phyloP scores from a whole-genome alignment of 2,113 vertebrate genomes.

The Heterochromis multidens region DNA sequence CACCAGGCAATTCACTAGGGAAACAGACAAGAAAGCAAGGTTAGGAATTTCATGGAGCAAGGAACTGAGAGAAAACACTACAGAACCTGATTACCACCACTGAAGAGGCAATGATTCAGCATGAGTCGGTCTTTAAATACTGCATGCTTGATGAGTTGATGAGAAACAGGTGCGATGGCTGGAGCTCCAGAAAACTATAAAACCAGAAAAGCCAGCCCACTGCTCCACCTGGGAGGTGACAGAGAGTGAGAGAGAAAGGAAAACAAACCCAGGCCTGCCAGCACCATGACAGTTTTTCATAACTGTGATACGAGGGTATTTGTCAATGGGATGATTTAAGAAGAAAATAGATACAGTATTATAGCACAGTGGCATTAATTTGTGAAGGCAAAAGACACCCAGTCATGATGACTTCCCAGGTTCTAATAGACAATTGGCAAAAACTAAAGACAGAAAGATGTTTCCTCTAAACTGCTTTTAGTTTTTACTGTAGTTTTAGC shows the following conservation, averaged over 20 bases:
- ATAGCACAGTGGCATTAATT: not conserved
- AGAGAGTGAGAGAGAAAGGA: not conserved
- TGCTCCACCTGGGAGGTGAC: not conserved
- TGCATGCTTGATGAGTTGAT: not conserved
- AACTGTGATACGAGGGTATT: not conserved
- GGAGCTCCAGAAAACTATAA: not conserved
- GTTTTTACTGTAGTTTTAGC: too few relatives aligned
- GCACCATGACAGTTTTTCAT: too few relatives aligned
- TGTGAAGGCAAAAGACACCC: not conserved
- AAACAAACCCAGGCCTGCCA: not conserved
- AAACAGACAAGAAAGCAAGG: not conserved
- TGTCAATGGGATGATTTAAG: not conserved
- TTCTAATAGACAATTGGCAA: not conserved
- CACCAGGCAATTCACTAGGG: not conserved
- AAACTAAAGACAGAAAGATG: not conserved
- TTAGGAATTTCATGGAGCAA: rapidly evolving
- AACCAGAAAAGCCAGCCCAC: not conserved
- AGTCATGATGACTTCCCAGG: not conserved
- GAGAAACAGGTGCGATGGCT: not conserved
- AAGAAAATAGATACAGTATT: not conserved
- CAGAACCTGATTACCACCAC: not conserved
- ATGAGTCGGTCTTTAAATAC: not conserved
- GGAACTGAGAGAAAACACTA: not conserved
- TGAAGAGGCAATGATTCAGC: rapidly evolving
- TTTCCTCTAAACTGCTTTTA: too few relatives aligned